Evolutionary conservation across 2,113 vertebrate species (phyloP).

Genomic region (Sinosuthora webbiana): DNA sequence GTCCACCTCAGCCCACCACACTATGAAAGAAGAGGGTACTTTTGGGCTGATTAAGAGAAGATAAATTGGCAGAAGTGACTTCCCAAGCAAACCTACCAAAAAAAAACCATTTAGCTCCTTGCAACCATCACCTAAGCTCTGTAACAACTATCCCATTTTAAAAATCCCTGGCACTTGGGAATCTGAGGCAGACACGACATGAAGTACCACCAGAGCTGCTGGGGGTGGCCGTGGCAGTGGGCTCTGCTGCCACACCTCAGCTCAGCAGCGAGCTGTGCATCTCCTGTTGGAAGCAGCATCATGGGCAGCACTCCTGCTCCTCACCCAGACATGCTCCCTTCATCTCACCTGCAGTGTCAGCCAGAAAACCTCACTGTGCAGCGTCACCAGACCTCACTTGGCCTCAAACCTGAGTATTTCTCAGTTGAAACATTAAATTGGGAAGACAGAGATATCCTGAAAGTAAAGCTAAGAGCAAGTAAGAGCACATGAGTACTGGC

Average conservation of each 20-base stretch:
- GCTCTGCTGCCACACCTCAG: not conserved
- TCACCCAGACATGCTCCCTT: not conserved
- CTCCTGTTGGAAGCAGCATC: not conserved
- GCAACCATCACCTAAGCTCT: accelerated
- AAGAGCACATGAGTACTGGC: accelerated
- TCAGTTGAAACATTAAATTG: not conserved
- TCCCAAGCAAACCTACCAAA: not conserved
- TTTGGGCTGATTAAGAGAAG: not conserved
- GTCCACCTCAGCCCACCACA: not conserved
- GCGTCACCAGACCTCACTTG: accelerated
- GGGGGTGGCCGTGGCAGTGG: accelerated
- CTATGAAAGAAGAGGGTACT: not conserved
- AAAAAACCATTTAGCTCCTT: not conserved
- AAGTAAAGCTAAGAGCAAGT: not conserved
- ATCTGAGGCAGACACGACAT: not conserved
- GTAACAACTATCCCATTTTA: not conserved
- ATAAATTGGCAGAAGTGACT: not conserved
- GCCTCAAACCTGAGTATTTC: not conserved
- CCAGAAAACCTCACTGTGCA: not conserved
- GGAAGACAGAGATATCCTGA: not conserved
- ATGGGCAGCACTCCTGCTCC: not conserved
- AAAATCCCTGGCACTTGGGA: not conserved
- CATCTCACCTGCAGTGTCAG: accelerated
- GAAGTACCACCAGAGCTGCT: not conserved
- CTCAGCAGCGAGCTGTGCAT: not conserved